Evolutionary conservation across 1,140 invertebrate species (phyloP).

Genomic region (Plectrocnemia conspersa): DNA sequence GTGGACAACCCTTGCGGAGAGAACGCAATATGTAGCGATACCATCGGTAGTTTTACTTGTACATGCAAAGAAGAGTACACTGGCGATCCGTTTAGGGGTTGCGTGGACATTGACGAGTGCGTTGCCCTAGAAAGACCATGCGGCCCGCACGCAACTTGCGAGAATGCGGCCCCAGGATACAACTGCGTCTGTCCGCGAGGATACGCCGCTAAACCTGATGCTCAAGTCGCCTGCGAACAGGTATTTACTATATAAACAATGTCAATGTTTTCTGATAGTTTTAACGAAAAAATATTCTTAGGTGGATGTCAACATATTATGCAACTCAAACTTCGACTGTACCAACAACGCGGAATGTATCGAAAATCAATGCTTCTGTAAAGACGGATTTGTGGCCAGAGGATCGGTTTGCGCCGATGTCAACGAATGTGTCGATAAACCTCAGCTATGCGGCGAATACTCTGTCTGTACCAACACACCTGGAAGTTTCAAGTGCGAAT

Average conservation of each 20-base stretch:
- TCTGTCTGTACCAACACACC: slow-evolving; percentile 77
- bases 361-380: slow-evolving; percentile 85
- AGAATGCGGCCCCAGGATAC: slow-evolving; percentile 81
- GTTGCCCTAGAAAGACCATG: slow-evolving; percentile 74
- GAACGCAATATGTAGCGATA: slow-evolving; percentile 82
- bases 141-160: slow-evolving; percentile 79
- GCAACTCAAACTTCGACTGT: slow-evolving; percentile 84
- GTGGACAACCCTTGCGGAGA: slow-evolving; percentile 76
- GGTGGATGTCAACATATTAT: slow-evolving; percentile 81
- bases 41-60: slow-evolving; percentile 79
- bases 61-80: slow-evolving; percentile 78
- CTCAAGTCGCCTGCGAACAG: slow-evolving; percentile 82
- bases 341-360: slow-evolving; percentile 88
- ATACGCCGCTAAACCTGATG: slow-evolving; percentile 73
- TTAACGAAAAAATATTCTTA: slow-evolving; percentile 41
- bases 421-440: slow-evolving; percentile 73
- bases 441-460: slow-evolving; percentile 69
- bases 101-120: slow-evolving; percentile 91
- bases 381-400: slow-evolving; percentile 77
- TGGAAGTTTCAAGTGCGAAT: slow-evolving; percentile 83
- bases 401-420: slow-evolving; percentile 75
- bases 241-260: slow-evolving; percentile 41
- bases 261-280: background rate
- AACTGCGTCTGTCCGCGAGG: slow-evolving; percentile 86
- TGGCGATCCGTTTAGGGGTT: slow-evolving; percentile 77